Evolutionary conservation across 2,113 vertebrate genomes (phyloP).

Genomic region (Prinia subflava): DNA sequence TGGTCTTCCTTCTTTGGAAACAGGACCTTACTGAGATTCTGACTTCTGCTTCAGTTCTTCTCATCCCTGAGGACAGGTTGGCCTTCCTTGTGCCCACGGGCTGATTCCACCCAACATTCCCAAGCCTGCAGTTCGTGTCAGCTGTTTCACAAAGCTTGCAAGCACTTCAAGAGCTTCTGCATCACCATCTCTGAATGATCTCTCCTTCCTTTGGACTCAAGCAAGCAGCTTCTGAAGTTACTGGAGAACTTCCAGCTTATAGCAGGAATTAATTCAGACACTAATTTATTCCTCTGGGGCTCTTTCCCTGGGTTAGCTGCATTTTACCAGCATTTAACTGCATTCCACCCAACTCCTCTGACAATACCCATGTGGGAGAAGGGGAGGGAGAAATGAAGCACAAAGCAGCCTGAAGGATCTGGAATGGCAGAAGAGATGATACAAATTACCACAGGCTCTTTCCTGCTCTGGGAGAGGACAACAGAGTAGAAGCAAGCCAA

Average conservation of each 20-base stretch:
- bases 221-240: neutral
- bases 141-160: neutral
- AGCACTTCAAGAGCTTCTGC: neutral
- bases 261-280: conserved; percentile 1
- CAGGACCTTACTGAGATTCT: neutral
- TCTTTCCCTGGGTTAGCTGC: neutral
- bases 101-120: neutral
- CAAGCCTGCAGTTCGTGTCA: neutral
- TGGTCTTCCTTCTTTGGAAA: neutral
- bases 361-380: neutral
- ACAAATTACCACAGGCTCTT: neutral
- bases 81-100: rapidly evolving
- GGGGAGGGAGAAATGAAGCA: neutral
- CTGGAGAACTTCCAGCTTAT: neutral
- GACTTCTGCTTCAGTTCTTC: neutral
- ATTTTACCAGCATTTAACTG: neutral
- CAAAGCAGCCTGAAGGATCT: neutral
- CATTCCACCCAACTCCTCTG: neutral
- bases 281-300: neutral
- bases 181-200: neutral
- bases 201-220: neutral
- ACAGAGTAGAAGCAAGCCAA: neutral
- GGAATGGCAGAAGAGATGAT: neutral
- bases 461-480: neutral
- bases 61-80: rapidly evolving